Conservation (phyloP, 2,888 invertebrate genomes). For the Hoplodrina blanda region DNA sequence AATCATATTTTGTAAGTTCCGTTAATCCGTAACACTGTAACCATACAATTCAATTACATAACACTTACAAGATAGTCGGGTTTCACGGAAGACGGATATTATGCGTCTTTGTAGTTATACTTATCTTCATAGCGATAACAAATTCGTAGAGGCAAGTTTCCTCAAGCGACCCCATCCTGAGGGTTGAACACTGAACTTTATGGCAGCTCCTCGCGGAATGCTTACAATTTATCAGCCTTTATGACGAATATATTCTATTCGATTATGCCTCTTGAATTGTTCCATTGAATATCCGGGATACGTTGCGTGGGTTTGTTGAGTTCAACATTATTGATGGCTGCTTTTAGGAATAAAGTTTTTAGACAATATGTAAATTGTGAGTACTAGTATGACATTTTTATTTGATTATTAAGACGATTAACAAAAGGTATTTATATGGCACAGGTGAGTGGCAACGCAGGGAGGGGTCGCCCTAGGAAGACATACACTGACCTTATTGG, state of each 20-base stretch:
- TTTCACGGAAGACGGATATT: conserved; percentile 46
- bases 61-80: conserved; percentile 55
- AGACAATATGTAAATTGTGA: background rate
- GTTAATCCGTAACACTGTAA: conserved; percentile 25
- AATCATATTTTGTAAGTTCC: conserved; percentile 33
- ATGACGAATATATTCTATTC: conserved; percentile 69
- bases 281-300: conserved; percentile 59
- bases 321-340: conserved; percentile 25
- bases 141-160: conserved; percentile 64
- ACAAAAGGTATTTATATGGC: too few species aligned
- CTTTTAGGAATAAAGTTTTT: conserved; percentile 13
- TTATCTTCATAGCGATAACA: conserved; percentile 59
- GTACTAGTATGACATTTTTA: background rate
- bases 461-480: too few species aligned
- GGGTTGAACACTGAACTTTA: conserved; percentile 65
- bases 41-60: conserved; percentile 57
- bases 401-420: too few species aligned
- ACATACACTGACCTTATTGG: too few species aligned
- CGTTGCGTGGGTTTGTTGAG: conserved; percentile 32
- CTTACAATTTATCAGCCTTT: conserved; percentile 67
- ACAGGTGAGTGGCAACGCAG: too few species aligned
- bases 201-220: conserved; percentile 61
- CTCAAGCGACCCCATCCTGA: conserved; percentile 59
- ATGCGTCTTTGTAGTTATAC: conserved; percentile 56
- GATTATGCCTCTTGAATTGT: conserved; percentile 65